Evolutionary conservation across 2,888 invertebrate species (phyloP).

Genomic region (Bembecia ichneumoniformis): DNA sequence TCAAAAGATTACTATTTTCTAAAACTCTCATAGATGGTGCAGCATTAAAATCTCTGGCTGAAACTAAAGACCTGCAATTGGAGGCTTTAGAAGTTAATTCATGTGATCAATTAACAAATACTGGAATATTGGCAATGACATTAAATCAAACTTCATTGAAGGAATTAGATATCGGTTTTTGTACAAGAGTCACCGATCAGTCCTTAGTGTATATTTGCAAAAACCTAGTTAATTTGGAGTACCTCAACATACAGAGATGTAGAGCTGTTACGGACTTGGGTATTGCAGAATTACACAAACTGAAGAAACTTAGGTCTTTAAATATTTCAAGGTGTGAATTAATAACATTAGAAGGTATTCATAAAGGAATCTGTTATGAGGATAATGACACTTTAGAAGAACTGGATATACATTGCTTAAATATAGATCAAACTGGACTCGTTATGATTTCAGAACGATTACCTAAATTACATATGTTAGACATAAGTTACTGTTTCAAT

Average conservation of each 20-base stretch:
- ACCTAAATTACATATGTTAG: conserved; percentile 71
- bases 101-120: conserved; percentile 76
- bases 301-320: conserved; percentile 70
- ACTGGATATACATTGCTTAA: conserved; percentile 72
- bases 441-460: conserved; percentile 73
- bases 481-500: conserved; percentile 78
- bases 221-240: conserved; percentile 70
- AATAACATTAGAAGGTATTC: conserved; percentile 74
- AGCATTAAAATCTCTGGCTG: conserved; percentile 69
- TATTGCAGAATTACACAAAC: conserved; percentile 62
- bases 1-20: conserved; percentile 76
- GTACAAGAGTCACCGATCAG: conserved; percentile 76
- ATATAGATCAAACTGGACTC: conserved; percentile 75
- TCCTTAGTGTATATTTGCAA: conserved; percentile 74
- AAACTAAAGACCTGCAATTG: conserved; percentile 64
- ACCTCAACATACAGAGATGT: conserved; percentile 76
- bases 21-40: conserved; percentile 78
- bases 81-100: conserved; percentile 63
- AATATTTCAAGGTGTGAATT: conserved; percentile 79
- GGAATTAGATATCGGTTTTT: conserved; percentile 75
- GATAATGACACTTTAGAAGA: conserved; percentile 62
- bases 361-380: conserved; percentile 70
- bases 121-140: conserved; percentile 70
- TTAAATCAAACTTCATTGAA: conserved; percentile 67
- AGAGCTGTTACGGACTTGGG: conserved; percentile 76